Evolutionary conservation across 2,888 invertebrate genomes (phyloP).

Genomic region (Megamerina dolium): DNA sequence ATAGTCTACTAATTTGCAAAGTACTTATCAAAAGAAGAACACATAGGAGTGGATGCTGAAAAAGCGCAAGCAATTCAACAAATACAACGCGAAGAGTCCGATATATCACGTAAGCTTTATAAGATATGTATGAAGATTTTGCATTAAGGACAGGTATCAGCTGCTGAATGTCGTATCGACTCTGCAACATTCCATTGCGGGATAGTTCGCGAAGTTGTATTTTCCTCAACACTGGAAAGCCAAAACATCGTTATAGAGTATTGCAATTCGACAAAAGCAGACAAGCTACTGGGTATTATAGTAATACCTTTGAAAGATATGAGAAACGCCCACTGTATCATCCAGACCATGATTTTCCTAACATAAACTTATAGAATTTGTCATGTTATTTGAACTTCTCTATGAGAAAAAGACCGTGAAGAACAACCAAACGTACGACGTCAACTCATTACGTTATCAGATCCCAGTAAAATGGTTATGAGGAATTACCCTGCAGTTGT

Average conservation of each 20-base stretch:
- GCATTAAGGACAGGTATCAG: slow-evolving; percentile 30
- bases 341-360: background rate
- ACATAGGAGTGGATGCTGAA: slow-evolving; percentile 2
- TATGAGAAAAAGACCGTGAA: background rate
- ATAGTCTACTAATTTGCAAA: slow-evolving; percentile 23
- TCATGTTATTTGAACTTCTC: background rate
- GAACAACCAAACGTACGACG: no score
- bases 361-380: slow-evolving; percentile 2
- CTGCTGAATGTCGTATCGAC: slow-evolving; percentile 29
- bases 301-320: slow-evolving; percentile 5
- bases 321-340: background rate
- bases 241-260: slow-evolving; percentile 28
- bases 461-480: no score
- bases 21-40: slow-evolving; percentile 17
- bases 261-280: slow-evolving; percentile 8
- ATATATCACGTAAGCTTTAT: slow-evolving; percentile 27
- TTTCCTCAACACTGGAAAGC: slow-evolving; percentile 24
- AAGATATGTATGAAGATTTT: slow-evolving; percentile 31
- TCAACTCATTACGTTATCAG: no score
- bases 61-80: slow-evolving; percentile 21
- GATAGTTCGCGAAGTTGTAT: slow-evolving; percentile 20
- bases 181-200: slow-evolving; percentile 20
- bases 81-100: slow-evolving; percentile 20
- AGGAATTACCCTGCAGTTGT: background rate
- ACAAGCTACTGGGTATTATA: background rate